Base-by-base conservation (phyloP, 2,888 invertebrate genomes). In the Drosophila nigricruria region DNA sequence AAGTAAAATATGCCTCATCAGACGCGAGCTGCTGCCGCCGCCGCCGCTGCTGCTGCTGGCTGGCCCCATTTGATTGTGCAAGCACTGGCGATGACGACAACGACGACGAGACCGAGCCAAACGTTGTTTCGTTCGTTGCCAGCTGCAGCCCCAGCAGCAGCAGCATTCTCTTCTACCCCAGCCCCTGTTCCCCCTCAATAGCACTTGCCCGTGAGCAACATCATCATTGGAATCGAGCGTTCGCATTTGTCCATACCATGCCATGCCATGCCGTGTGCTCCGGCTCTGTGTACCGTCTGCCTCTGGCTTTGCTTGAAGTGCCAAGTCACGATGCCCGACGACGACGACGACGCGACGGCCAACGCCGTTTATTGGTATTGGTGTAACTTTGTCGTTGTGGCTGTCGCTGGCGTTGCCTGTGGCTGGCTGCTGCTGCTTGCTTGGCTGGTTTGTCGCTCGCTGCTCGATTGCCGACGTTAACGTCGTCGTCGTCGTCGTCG, bases 241-340 rank as follows among this genome's bases (percentile, higher is more conserved):
- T 74, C 67, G 65, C 30, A n/a, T 63, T 74, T 70, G 53, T 54
- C 42, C 36, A 36, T 70, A 49, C 63, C 68, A 63, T 63, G 54
- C 38, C 50, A 12, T 49, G 30, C 45, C 49, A 27, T 53, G 63
- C 36, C 57, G 57, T 57, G 52, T 79, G 79, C 77, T 79, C 73
- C 73, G 71, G 72, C 63, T 67, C 61, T 61, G 61, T 53, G 43
- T n/a, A n/a, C 65, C 54, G 47, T 49, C 70, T 43, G 69, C 25
- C 57, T 61, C 67, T 69, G 64, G 70, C 65, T 75, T 66, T 70
- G 76, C 63, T 73, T 81, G 54, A 70, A 78, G 66, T 88, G 87
- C 85, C 88, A 88, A 88, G 88, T 88, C 89, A 89, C 88, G 81
- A 89, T 79, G 78, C 65, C 72, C 67, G 56, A 56, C 76, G 59